Evolutionary conservation across 2,797 vertebrate species (phyloP).

Genomic region (Argyrosomus regius): DNA sequence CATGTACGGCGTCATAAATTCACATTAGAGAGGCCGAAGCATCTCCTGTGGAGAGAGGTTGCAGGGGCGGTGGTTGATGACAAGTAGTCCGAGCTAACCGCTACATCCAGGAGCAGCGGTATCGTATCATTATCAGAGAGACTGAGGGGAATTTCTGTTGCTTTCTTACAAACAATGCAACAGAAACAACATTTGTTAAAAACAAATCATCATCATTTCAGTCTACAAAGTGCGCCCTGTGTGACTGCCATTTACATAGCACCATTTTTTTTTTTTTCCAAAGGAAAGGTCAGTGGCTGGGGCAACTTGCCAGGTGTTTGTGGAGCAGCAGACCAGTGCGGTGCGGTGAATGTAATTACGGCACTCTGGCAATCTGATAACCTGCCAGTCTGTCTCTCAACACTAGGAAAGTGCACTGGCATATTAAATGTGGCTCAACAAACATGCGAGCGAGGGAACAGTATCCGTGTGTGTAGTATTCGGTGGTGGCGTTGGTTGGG

Average conservation of each 20-base stretch:
- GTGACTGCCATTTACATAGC: conserved; percentile 55
- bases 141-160: background rate
- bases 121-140: background rate
- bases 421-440: conserved; percentile 75
- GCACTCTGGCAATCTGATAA: conserved; percentile 80
- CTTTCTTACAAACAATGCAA: conserved; percentile 6
- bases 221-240: conserved; percentile 14
- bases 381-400: conserved; percentile 79
- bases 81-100: conserved; percentile 21
- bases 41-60: conserved; percentile 44
- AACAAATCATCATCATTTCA: conserved; percentile 26
- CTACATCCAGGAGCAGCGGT: background rate
- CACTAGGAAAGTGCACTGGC: conserved; percentile 68
- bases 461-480: conserved; percentile 7
- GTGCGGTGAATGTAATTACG: conserved; percentile 81
- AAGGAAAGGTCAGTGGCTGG: conserved; percentile 74
- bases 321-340: conserved; percentile 68
- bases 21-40: conserved; percentile 77
- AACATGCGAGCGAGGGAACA: conserved; percentile 42
- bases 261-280: conserved; percentile 18
- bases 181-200: background rate
- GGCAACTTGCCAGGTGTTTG: conserved; percentile 78
- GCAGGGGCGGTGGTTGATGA: conserved; percentile 15
- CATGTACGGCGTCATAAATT: conserved; percentile 78
- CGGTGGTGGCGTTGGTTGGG: background rate